phyloP scores from a whole-genome alignment of 2,797 vertebrate species.

The Melanotaenia trifasciata region DNA sequence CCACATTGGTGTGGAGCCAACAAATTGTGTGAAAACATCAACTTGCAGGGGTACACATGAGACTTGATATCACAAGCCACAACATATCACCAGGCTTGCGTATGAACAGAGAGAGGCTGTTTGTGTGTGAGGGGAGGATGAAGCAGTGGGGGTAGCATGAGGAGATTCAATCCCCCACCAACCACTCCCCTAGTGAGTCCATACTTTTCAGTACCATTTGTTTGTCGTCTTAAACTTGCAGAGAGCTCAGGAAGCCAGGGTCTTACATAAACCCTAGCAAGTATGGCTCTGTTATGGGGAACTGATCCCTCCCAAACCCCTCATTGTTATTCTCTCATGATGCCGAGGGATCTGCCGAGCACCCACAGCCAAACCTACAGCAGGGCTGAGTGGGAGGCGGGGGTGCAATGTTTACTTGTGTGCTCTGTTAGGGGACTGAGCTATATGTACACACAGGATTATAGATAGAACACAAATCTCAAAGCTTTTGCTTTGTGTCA shows the following conservation, averaged over 20 bases:
- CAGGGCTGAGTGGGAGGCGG: constrained; percentile 66
- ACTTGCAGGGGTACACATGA: constrained; percentile 55
- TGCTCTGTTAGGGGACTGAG: constrained; percentile 63
- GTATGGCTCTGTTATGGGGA: constrained; percentile 70
- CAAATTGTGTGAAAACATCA: constrained; percentile 62
- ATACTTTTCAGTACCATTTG: constrained; percentile 70
- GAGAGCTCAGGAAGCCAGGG: constrained; percentile 69
- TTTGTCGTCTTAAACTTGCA: constrained; percentile 77
- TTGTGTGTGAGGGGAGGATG: constrained; percentile 43
- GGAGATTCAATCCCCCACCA: constrained; percentile 46
- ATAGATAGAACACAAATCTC: constrained; percentile 53
- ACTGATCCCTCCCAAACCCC: constrained; percentile 79
- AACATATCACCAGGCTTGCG: constrained; percentile 48
- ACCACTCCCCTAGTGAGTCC: constrained; percentile 33
- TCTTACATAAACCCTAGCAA: constrained; percentile 76
- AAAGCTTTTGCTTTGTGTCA: constrained; percentile 29
- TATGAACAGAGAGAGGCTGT: constrained; percentile 43
- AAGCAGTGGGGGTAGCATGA: constrained; percentile 40
- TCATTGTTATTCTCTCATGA: constrained; percentile 82
- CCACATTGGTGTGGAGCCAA: constrained; percentile 39
- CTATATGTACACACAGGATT: constrained; percentile 67
- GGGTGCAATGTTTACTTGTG: constrained; percentile 68
- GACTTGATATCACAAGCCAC: constrained; percentile 63
- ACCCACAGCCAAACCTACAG: constrained; percentile 75
- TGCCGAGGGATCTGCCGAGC: constrained; percentile 74